phyloP scores from a whole-genome alignment of 1,140 invertebrate genomes.

The Choristoneura fumiferana region DNA sequence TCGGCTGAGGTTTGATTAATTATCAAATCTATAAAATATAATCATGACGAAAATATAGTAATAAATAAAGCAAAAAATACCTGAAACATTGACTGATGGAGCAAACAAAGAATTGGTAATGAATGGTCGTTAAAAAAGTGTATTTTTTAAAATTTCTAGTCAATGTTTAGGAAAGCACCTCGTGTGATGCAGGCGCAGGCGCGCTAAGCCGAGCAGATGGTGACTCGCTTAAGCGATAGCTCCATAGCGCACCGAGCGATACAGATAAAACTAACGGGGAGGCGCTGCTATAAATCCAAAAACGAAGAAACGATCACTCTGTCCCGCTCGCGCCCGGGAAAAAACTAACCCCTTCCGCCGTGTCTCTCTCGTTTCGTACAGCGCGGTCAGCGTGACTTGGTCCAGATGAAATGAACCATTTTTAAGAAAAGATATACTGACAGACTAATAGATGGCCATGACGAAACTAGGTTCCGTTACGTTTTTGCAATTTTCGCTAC shows the following conservation, averaged over 20 bases:
- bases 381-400: conserved; percentile 32
- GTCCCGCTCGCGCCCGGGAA: conserved; percentile 48
- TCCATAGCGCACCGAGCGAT: conserved; percentile 67
- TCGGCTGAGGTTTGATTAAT: too few relatives aligned
- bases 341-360: conserved; percentile 43
- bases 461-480: too few relatives aligned
- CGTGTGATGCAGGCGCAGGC: conserved; percentile 29
- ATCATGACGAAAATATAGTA: too few relatives aligned
- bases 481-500: too few relatives aligned
- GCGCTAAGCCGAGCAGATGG: conserved; percentile 46
- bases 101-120: too few relatives aligned
- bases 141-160: too few relatives aligned
- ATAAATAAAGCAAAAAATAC: too few relatives aligned
- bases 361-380: conserved; percentile 41
- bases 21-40: too few relatives aligned
- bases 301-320: conserved; percentile 48
- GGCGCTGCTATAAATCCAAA: conserved; percentile 65
- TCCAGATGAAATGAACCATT: neutral
- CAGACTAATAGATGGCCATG: too few relatives aligned
- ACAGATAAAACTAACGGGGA: conserved; percentile 69
- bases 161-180: conserved; percentile 22
- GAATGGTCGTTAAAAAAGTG: too few relatives aligned
- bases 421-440: too few relatives aligned
- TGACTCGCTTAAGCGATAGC: conserved; percentile 49
- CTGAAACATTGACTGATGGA: too few relatives aligned